Base-by-base conservation (phyloP, 1,140 invertebrate species). In the Apis florea region DNA sequence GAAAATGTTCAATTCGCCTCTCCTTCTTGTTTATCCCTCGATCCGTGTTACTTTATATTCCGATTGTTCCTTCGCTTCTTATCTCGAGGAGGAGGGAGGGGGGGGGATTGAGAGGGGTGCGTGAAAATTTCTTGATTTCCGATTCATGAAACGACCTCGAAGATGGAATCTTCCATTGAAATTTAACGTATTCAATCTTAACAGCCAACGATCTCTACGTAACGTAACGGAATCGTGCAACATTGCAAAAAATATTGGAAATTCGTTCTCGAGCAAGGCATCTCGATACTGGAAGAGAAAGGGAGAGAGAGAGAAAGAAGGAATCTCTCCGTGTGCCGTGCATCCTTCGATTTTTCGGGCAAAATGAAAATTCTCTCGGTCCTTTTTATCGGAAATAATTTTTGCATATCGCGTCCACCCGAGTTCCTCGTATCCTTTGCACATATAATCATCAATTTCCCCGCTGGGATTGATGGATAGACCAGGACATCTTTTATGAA, bases 381-480 rank as follows among this genome's bases (percentile, higher is more conserved):
- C 56, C 79, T 82, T 77, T 80, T 79, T 81, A 72, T 66, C 26
- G 64, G 56, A 51, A 24, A 68, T 19, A 76, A 24, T 84, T 75
- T 82, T 85, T 84, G 83, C 77, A 85, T 85, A 85, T 85, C 72
- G 40, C 64, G 13, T 9, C 1, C 71, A 40, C 24, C 24, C 24
- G 19, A 6, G 19, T 59, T 68, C 64, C 47, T 15, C 56, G 66
- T 78, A 59, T 21, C 58, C 73, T 58, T 68, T 68, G 74, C 58
- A 74, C 84, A 67, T 78, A 82, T 78, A 82, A 47, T 61, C 83
- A 85, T 86, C 85, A 78, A 85, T 85, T 85, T 85, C 69, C 75
- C 71, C 17, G 63, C 24, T 3, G n/a, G 76, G 24, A 69, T 79
- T 86, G 83, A 86, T 85, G 79, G 83, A 86, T 86, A 82, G 79